Conservation (phyloP, 2,797 vertebrate species). For the Rhabdomys pumilio region DNA sequence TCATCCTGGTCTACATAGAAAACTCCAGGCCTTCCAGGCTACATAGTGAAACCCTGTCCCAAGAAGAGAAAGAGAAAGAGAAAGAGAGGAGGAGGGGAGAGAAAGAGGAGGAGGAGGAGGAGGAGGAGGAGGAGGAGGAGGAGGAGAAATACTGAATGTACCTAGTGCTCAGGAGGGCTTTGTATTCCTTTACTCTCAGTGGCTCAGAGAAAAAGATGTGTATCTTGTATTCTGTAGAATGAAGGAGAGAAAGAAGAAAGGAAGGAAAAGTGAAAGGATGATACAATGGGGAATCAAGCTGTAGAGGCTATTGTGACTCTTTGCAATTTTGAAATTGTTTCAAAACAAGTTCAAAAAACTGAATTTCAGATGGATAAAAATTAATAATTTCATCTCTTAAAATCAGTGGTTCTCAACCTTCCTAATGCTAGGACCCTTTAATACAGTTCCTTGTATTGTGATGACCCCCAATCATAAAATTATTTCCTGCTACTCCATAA, state of each 20-base stretch:
- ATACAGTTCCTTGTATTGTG: not conserved
- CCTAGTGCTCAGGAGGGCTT: slow-evolving; percentile 52
- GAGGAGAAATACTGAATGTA: not conserved
- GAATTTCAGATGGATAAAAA: slow-evolving; percentile 66
- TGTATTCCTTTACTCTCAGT: not conserved
- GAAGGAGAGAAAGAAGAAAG: not conserved
- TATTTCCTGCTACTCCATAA: not conserved
- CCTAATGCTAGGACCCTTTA: not conserved
- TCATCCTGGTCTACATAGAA: not conserved
- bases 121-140: no score
- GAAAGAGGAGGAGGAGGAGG: accelerated
- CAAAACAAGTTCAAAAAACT: slow-evolving; percentile 38
- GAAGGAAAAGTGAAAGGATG: not conserved
- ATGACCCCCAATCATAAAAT: not conserved
- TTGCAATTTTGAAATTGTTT: slow-evolving; percentile 64
- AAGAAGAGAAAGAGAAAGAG: no score
- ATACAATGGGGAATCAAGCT: not conserved
- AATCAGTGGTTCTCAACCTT: not conserved
- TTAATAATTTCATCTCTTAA: slow-evolving; percentile 27
- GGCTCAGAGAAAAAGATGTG: not conserved
- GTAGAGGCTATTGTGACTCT: slow-evolving; percentile 36
- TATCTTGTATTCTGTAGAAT: not conserved
- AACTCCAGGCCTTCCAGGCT: not conserved
- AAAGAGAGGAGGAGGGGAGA: not conserved
- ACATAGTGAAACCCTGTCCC: not conserved